phyloP scores from a whole-genome alignment of 2,888 invertebrate species.

The Cephus rjabovi region DNA sequence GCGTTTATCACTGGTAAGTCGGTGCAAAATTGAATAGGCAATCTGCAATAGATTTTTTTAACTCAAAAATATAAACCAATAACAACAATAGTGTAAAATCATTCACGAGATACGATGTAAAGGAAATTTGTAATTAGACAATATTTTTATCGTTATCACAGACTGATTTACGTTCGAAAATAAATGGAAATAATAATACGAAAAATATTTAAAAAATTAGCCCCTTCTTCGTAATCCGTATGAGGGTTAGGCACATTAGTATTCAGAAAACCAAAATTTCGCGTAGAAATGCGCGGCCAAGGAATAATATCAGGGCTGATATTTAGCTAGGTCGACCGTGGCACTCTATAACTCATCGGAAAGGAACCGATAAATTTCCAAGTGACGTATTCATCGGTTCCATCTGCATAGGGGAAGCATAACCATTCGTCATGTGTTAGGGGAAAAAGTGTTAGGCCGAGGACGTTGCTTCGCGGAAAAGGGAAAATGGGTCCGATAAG shows the following conservation, averaged over 20 bases:
- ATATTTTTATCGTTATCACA: too few species aligned
- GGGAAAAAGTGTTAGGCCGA: background rate
- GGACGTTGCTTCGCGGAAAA: background rate
- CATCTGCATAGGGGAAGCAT: constrained; percentile 15
- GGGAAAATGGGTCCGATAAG: background rate
- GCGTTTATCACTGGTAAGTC: background rate
- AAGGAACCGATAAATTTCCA: constrained; percentile 15
- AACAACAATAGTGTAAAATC: background rate
- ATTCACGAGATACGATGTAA: too few species aligned
- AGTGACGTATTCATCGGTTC: constrained; percentile 17
- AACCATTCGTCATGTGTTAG: constrained; percentile 13
- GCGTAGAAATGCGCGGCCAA: background rate
- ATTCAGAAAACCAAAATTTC: background rate
- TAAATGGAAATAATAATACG: background rate
- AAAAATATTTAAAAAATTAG: background rate
- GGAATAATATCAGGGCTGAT: background rate
- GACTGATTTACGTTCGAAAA: background rate
- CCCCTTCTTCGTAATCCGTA: background rate
- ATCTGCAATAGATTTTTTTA: background rate
- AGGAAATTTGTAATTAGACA: too few species aligned
- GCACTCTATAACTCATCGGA: constrained; percentile 14
- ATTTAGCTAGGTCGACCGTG: background rate
- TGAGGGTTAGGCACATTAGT: background rate
- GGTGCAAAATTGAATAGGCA: background rate
- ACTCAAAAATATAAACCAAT: background rate